Base-by-base conservation (phyloP, 2,888 invertebrate genomes). In the Fragum sueziense region DNA sequence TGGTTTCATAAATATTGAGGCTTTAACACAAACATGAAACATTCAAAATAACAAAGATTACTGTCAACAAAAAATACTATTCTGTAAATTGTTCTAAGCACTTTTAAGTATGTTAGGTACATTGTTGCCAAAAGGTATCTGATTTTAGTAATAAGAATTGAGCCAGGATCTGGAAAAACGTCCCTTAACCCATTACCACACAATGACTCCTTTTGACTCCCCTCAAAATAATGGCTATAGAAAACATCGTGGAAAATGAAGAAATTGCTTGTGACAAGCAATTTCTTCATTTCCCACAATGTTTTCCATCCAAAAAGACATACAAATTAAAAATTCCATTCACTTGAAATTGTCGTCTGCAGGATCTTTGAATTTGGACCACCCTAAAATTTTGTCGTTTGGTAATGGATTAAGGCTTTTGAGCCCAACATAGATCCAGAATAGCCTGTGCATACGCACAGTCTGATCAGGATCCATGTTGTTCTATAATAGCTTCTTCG, bases 161-260 rank as follows among this genome's bases (percentile, higher is more conserved):
- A n/a, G n/a, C n/a, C n/a, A n/a, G n/a, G n/a, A n/a, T n/a, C n/a
- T n/a, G n/a, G n/a, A n/a, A n/a, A n/a, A n/a, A n/a, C 7, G 22
- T n/a, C 9, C n/a, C 3, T 2, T 54, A 25, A n/a, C 54, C 54
- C 54, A 4, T 54, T n/a, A 2, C 54, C 20, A 2, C 20, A 54
- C 54, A 54, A 54, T 2, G 37, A 37, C 37, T 14, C n/a, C n/a
- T n/a, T n/a, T n/a, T 9, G 37, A 9, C 37, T 37, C 37, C 7
- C 6, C 37, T 37, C 54, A 54, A 54, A 54, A 54, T n/a, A 9
- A n/a, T 22, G 1, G 22, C 54, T 54, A 22, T 22, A 22, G 22
- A 54, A 54, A 54, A 54, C 54, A 54, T 54, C 22, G 54, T 54
- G 54, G 54, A 25, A n/a, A 54, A 54, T 22, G 54, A 25, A 22